Evolutionary conservation across 2,797 vertebrate species (phyloP).

Genomic region (Yasuhikotakia modesta): DNA sequence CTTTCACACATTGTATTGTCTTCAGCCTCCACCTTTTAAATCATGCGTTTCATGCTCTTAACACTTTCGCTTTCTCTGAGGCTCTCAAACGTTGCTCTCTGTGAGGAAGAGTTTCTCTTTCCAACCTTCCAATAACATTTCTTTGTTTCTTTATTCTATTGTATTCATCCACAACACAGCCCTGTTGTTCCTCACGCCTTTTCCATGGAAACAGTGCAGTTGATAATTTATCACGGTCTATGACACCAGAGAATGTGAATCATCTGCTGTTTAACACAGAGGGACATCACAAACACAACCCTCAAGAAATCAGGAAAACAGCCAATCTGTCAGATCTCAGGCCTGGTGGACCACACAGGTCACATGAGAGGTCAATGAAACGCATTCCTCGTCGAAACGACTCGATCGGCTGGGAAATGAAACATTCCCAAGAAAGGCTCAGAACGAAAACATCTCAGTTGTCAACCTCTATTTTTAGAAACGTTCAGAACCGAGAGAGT

Average conservation of each 20-base stretch:
- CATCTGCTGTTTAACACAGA: neutral
- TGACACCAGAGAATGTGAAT: conserved; percentile 18
- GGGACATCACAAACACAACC: conserved; percentile 13
- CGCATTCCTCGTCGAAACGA: conserved; percentile 9
- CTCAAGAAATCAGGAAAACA: neutral
- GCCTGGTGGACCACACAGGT: conserved; percentile 16
- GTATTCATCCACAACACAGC: conserved; percentile 14
- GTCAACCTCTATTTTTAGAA: neutral
- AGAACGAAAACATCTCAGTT: neutral
- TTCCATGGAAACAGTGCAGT: conserved; percentile 11
- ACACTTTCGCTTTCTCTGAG: conserved; percentile 33
- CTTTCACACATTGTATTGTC: neutral
- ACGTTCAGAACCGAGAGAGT: neutral
- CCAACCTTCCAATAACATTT: conserved; percentile 16
- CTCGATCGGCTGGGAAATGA: neutral
- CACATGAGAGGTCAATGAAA: conserved; percentile 24
- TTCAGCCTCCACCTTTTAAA: conserved; percentile 1
- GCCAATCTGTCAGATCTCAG: conserved; percentile 3
- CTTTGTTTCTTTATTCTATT: neutral
- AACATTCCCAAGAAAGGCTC: neutral
- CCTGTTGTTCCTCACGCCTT: neutral
- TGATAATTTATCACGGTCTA: conserved; percentile 27
- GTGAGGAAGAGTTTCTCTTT: neutral
- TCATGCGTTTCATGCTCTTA: neutral
- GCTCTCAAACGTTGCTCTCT: neutral